Evolutionary conservation across 2,888 invertebrate genomes (phyloP).

Genomic region (Ectemnius continuus): DNA sequence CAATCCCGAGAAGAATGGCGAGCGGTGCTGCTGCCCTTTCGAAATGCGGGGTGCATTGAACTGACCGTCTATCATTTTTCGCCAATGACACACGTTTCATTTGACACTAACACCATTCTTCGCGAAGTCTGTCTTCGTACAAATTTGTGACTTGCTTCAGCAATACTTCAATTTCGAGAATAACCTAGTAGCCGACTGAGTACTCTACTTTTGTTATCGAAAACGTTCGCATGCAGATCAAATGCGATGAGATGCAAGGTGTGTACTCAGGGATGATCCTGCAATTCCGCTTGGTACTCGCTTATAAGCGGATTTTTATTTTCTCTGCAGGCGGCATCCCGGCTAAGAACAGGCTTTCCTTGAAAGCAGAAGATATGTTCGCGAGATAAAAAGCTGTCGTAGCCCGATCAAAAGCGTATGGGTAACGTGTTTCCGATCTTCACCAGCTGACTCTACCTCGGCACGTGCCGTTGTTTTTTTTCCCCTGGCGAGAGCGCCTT

Average conservation of each 20-base stretch:
- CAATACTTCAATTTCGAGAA: too few relatives aligned
- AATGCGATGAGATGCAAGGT: too few relatives aligned
- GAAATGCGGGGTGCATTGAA: constrained; percentile 52
- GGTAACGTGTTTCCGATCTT: constrained; percentile 49
- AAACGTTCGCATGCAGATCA: too few relatives aligned
- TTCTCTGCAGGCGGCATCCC: constrained; percentile 40
- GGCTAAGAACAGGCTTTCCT: constrained; percentile 34
- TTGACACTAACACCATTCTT: too few relatives aligned
- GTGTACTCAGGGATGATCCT: too few relatives aligned
- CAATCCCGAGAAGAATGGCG: constrained; percentile 23
- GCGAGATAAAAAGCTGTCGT: constrained; percentile 61
- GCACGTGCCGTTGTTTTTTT: constrained; percentile 57
- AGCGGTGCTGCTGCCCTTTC: constrained; percentile 39
- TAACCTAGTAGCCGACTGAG: too few relatives aligned
- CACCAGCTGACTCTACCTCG: constrained; percentile 61
- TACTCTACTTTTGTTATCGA: too few relatives aligned
- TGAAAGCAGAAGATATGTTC: constrained; percentile 50
- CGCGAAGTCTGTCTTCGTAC: too few relatives aligned
- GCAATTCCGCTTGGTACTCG: neutral
- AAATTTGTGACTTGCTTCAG: too few relatives aligned
- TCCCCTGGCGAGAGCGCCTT: constrained; percentile 18
- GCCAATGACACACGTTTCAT: constrained; percentile 25
- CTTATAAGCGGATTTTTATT: constrained; percentile 28
- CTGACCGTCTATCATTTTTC: constrained; percentile 34
- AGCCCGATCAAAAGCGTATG: constrained; percentile 54